Base-by-base conservation (phyloP, 1,140 invertebrate genomes). In the Platyscapa corneri region DNA sequence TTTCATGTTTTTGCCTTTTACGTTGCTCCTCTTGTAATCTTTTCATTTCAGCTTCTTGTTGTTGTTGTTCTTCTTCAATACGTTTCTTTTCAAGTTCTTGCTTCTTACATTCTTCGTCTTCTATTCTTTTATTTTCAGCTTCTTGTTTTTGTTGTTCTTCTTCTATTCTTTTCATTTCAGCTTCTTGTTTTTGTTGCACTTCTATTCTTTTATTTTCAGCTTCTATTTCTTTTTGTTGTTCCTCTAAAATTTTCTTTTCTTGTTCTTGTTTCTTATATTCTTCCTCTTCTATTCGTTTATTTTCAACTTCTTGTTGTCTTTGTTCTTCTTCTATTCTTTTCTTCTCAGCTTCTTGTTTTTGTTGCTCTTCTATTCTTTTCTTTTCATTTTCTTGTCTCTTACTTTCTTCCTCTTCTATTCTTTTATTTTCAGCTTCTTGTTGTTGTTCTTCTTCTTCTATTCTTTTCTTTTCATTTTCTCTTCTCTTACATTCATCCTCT, bases 141-240 rank as follows among this genome's bases (percentile, higher is more conserved):
- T 42, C 72, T 37, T 64, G 46, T 2, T 74, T 30, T 6, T 81
- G 32, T 2, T 80, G 37, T 10, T 83, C 23, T 14, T 83, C 56
- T 56, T 79, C 20, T 78, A 37, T 12, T 34, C 76, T 84, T 49
- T 6, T 32, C 18, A 75, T 82, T 34, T 77, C 16, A 14, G 72
- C 23, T 80, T 88, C 86, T 8, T 87, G 82, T 42, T 88, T 65
- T n/a, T 60, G 81, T 67, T 37, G 87, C 72, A 86, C 64, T 75
- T 67, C 83, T 46, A 83, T 84, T 82, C 67, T 80, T 83, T 89
- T 84, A 7, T 46, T 46, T 46, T 46, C 12, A 12, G 42, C 42
- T 39, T 87, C 39, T 81, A 86, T 30, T 56, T 74, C 72, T 82
- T 49, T 32, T 70, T 80, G 27, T 79, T 70, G 34, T 65, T 70